These are phyloP conservation scores for Gopherus evgoodei DNA, from an alignment of 2,113 vertebrate genomes.

Conservation along the genomic window DNA sequence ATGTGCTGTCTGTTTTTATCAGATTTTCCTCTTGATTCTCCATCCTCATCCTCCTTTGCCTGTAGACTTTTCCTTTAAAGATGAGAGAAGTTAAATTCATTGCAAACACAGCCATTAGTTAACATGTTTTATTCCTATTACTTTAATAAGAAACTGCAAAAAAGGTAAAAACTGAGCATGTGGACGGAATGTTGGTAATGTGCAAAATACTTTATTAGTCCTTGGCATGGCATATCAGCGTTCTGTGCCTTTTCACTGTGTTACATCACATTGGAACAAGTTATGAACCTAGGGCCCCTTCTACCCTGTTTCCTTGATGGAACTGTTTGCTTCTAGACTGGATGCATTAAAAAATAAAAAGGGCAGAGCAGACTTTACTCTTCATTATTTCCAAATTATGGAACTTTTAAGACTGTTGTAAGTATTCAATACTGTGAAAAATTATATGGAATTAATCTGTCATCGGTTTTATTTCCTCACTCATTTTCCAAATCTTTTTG, in stretches of 20 bases:
- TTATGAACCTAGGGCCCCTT: not conserved
- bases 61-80: not conserved
- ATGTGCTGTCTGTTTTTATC: not conserved
- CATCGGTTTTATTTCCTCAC: not conserved
- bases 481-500: not conserved
- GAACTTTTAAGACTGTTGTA: not conserved
- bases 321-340: not conserved
- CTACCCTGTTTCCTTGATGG: not conserved
- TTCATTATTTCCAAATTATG: constrained; percentile 10
- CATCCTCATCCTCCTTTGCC: not conserved
- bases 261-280: not conserved
- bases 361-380: constrained; percentile 6
- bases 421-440: not conserved
- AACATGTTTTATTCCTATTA: not conserved
- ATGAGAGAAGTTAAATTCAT: not conserved
- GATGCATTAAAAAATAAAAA: constrained; percentile 1
- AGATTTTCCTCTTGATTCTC: not conserved
- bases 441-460: constrained; percentile 16
- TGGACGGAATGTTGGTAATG: not conserved
- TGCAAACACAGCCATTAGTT: not conserved
- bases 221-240: not conserved
- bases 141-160: not conserved
- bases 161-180: not conserved
- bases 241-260: not conserved
- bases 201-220: not conserved